These are phyloP conservation scores for Antigone vipio DNA, from an alignment of 2,113 vertebrate genomes.

Conservation along the genomic window DNA sequence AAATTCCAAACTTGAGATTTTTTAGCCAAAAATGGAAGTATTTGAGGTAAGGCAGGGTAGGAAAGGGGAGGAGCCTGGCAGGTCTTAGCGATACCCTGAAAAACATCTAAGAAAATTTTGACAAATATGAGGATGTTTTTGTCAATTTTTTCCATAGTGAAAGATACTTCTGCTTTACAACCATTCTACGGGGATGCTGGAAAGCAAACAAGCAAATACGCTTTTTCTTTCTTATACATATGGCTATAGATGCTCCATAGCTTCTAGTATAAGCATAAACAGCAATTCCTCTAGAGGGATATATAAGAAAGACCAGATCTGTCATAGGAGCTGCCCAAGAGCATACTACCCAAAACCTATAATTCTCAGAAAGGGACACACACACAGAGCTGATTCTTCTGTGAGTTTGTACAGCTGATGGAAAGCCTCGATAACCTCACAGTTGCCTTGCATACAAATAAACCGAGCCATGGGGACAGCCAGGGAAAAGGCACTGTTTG, in stretches of 20 bases:
- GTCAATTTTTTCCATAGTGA: background rate
- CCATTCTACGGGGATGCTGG: accelerated
- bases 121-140: background rate
- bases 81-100: background rate
- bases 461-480: background rate
- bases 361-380: background rate
- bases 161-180: background rate
- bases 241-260: background rate
- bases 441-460: constrained; percentile 34
- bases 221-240: background rate
- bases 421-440: background rate
- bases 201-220: background rate
- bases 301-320: background rate
- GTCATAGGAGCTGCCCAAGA: background rate
- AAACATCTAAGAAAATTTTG: background rate
- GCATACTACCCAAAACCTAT: background rate
- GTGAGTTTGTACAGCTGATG: constrained; percentile 41
- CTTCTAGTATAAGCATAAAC: background rate
- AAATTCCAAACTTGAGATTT: constrained; percentile 13
- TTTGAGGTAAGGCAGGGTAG: background rate
- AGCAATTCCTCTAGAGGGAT: background rate
- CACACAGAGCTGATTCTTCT: background rate
- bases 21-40: constrained; percentile 43
- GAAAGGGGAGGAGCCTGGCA: background rate
- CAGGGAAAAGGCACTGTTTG: background rate